Base-by-base conservation (phyloP, 2,113 vertebrate species). In the Tonatia bakeri region DNA sequence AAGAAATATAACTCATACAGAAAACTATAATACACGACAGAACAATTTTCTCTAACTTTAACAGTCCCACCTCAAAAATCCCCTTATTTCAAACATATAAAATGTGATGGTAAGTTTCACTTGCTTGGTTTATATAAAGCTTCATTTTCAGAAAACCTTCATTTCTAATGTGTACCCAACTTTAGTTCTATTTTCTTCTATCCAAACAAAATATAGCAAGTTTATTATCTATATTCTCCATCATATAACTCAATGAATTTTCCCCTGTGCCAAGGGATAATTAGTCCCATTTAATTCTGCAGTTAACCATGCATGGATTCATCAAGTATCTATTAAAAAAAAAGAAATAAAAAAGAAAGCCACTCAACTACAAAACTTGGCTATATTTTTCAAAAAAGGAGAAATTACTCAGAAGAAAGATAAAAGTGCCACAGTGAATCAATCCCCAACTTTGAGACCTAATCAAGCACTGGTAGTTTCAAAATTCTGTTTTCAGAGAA, bases 101-200 rank as follows among this genome's bases (percentile, higher is more conserved):
- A 14, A 50, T 67, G 15, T 56, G 38, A 93, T 28, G 3, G 22
- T 15, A 56, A n/a, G n/a, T 76, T 92, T 95, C 12, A 64, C 28
- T n/a, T 43, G 14, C 31, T 80, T 64, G n/a, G 7, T 47, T 91
- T 92, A 43, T 20, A 65, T 22, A 72, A 88, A 92, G 2, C 1
- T 82, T 90, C 45, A 61, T 5, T 90, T 54, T 95, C 26, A 94
- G 54, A 94, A 61, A 95, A 81, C 13, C 38, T n/a, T 77, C n/a
- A 50, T 28, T 75, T 33, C 8, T 76, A 3, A 45, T 76, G 1
- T 43, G 14, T 54, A 47, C 22, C 12, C 33, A 38, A 40, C 56
- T 87, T 67, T 5, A 90, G 47, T 67, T 80, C 26, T n/a, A 52
- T 77, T 87, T 59, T 92, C 10, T 28, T 90, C 17, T 47, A 47